phyloP scores from a whole-genome alignment of 2,888 invertebrate species.

The Ophioninae sp. region DNA sequence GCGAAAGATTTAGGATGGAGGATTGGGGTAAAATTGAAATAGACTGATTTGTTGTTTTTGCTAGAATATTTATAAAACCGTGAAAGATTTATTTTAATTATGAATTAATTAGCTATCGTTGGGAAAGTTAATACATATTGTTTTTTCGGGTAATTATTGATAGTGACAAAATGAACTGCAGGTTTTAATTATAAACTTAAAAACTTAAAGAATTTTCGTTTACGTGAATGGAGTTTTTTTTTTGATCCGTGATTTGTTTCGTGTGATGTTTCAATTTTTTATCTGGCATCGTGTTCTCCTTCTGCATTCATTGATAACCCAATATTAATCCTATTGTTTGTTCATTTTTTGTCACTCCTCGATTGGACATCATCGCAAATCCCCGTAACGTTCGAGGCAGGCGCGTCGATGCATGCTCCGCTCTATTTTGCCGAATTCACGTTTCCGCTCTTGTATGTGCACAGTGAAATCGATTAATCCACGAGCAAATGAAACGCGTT shows the following conservation, averaged over 20 bases:
- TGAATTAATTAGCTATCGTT: no score
- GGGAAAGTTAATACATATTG: no score
- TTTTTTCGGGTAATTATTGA: no score
- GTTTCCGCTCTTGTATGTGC: slow-evolving; percentile 7
- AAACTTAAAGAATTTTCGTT: no score
- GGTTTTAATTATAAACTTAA: no score
- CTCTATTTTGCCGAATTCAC: slow-evolving; percentile 11
- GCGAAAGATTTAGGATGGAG: no score
- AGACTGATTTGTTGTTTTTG: no score
- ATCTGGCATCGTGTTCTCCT: neutral
- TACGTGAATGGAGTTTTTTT: no score
- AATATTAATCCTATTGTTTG: neutral
- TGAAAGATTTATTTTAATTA: no score
- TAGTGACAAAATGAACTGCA: no score
- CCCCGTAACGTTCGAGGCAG: neutral
- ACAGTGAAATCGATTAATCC: slow-evolving; percentile 27
- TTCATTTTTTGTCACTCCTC: slow-evolving; percentile 17
- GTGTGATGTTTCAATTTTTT: neutral
- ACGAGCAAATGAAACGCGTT: slow-evolving; percentile 20
- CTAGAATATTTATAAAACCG: no score
- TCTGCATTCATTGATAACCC: neutral
- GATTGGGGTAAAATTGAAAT: no score
- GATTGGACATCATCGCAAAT: neutral
- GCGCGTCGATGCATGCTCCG: slow-evolving; percentile 2
- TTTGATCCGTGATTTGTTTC: neutral